Base-by-base conservation (phyloP, 92 coral and sea anemone species). In the Epizoanthus scotinus region DNA sequence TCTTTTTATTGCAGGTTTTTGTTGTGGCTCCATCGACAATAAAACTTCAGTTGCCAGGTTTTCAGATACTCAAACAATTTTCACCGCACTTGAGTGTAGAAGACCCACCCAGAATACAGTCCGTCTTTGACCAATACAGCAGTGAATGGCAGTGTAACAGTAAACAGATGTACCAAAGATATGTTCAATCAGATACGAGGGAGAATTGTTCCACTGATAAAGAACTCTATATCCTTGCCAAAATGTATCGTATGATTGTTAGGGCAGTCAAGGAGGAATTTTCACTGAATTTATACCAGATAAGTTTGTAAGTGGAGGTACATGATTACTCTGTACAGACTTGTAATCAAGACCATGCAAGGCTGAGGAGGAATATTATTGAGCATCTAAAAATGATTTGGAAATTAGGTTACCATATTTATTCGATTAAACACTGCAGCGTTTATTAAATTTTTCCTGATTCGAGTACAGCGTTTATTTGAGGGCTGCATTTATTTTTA, bases 31-130 rank as follows among this genome's bases (percentile, higher is more conserved):
- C 81, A 20, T 75, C 81, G 2, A 75, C 81, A 1, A 28, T 75
- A 9, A 60, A 58, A 19, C 25, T 75, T 19, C 19, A 59, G 14
- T 59, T 75, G 3, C 67, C 68, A 38, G 81, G 68, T 7, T 21
- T 75, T 13, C 68, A 44, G 18, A 29, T 36, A 49, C 21, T 38
- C 6, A 38, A 59, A 13, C 81, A 75, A 38, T 75, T 75, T 57
- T 57, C 81, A 59, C 81, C 81, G 22, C 81, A 75, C 34, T 75
- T 75, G 58, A 75, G 81, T 18, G 3, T n/a, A 14, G 81, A 75
- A 44, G 81, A 75, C 44, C 68, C 28, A n/a, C 81, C 81, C 15
- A 66, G 38, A 34, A 47, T 47, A 47, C 52, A 9, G 12, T 47
- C 52, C 52, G 1, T 47, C 52, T 5, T 75, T n/a, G 24, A 21